These are phyloP conservation scores for Brachyopa scutellaris DNA, from an alignment of 2,888 invertebrate species.

Conservation along the genomic window DNA sequence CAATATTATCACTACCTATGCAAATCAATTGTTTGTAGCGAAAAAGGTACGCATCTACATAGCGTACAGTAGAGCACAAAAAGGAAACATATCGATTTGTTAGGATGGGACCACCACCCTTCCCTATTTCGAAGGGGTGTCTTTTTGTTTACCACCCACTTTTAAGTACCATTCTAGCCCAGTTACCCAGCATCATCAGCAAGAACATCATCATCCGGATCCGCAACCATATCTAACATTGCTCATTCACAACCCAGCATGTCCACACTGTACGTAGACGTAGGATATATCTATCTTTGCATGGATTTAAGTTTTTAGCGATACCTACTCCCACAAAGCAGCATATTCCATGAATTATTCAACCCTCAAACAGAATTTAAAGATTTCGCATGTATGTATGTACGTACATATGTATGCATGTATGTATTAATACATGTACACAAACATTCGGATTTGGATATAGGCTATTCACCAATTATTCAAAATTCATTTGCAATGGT, in stretches of 20 bases:
- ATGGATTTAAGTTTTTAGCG: conserved; percentile 59
- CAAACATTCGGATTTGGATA: conserved; percentile 62
- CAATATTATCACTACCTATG: too few relatives aligned
- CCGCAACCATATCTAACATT: conserved; percentile 73
- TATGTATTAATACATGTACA: too few relatives aligned
- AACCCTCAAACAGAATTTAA: conserved; percentile 66
- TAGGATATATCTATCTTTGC: conserved; percentile 43
- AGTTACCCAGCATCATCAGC: conserved; percentile 70
- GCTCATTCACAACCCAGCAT: conserved; percentile 56
- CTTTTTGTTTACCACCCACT: conserved; percentile 66
- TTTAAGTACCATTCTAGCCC: conserved; percentile 64
- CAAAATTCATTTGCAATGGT: too few relatives aligned
- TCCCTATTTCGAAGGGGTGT: conserved; percentile 47
- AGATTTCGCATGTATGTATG: conserved; percentile 66
- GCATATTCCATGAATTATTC: conserved; percentile 61
- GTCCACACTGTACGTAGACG: conserved; percentile 53
- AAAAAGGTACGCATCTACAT: too few relatives aligned
- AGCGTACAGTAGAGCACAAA: conserved; percentile 70
- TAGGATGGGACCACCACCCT: conserved; percentile 59
- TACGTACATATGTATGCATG: too few relatives aligned
- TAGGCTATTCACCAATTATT: conserved; percentile 62
- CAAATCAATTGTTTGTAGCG: too few relatives aligned
- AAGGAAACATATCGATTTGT: conserved; percentile 74
- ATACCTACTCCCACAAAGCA: conserved; percentile 28
- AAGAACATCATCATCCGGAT: conserved; percentile 76